These are phyloP conservation scores for Barypeithes pellucidus DNA, from an alignment of 2,888 invertebrate genomes.

Conservation along the genomic window DNA sequence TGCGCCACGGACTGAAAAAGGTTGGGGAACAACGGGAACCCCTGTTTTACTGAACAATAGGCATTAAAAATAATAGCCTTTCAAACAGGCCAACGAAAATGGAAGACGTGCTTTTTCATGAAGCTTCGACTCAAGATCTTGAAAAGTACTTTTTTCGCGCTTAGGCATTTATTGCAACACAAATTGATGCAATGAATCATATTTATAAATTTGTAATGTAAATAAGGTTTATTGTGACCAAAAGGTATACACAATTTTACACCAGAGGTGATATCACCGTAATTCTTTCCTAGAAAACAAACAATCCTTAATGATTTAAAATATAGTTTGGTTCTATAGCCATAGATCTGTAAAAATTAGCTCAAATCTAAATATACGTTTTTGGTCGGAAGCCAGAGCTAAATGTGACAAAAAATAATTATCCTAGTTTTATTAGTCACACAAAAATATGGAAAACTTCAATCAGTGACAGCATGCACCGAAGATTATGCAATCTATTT, in stretches of 20 bases:
- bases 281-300: background rate
- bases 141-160: no score
- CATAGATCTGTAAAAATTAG: constrained; percentile 22
- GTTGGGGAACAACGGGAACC: no score
- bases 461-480: no score
- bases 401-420: constrained; percentile 21
- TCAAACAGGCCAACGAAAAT: no score
- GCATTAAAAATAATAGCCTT: no score
- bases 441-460: background rate
- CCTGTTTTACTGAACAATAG: no score
- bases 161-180: constrained; percentile 9
- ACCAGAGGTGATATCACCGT: background rate
- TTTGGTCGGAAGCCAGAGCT: constrained; percentile 32
- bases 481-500: constrained; percentile 14
- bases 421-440: constrained; percentile 3
- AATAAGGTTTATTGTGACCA: constrained; percentile 6
- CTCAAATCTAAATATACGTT: constrained; percentile 30
- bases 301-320: background rate
- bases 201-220: constrained; percentile 12
- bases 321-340: background rate
- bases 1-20: no score
- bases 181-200: constrained; percentile 14
- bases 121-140: no score
- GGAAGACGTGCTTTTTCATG: no score
- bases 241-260: constrained; percentile 8